Base-by-base conservation (phyloP, 2,113 vertebrate species). In the Pelecanus crispus region DNA sequence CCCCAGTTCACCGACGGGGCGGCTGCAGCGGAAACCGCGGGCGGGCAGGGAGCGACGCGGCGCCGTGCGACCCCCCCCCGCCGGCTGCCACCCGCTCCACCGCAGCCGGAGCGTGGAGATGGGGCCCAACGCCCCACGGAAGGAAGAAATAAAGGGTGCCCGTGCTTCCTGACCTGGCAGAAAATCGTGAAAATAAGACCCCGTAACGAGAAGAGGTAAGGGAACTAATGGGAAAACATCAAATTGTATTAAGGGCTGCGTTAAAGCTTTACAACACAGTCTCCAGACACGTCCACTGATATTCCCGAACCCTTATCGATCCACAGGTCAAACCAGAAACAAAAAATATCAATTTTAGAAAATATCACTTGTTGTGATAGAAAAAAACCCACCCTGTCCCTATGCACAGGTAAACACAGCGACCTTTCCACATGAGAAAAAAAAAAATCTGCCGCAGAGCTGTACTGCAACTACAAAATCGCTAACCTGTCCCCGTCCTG, bases 121-220 rank as follows among this genome's bases (percentile, higher is more conserved):
- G 20, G 22, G 52, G 53, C 40, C 31, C 49, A 25, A 13, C 2
- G 2, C 34, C 63, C 14, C 31, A 6, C 0, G 0, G 32, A 71
- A 85, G 62, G 45, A 79, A 49, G 59, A 66, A 62, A 68, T 2
- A 21, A 89, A 84, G 73, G 68, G 7, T 65, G 42, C 84, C n/a
- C 5, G 4, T 7, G 47, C 45, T 83, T 49, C n/a, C 55, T 11
- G 38, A 71, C 52, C 59, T 1, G 2, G 62, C 42, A 61, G 53
- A 81, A 93, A 67, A 94, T 29, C 0, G 1, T 40, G 62, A 71
- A 70, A 90, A 70, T 44, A 68, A 85, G 49, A 53, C 29, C 21
- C 58, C 34, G 45, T 5, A 73, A 66, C 3, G 9, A 92, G 66
- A 49, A 63, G 62, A 73, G 78, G 78, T 1, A 5, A 34, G 29